Evolutionary conservation across 1,140 invertebrate genomes (phyloP).

Genomic region (Hyphantria cunea): DNA sequence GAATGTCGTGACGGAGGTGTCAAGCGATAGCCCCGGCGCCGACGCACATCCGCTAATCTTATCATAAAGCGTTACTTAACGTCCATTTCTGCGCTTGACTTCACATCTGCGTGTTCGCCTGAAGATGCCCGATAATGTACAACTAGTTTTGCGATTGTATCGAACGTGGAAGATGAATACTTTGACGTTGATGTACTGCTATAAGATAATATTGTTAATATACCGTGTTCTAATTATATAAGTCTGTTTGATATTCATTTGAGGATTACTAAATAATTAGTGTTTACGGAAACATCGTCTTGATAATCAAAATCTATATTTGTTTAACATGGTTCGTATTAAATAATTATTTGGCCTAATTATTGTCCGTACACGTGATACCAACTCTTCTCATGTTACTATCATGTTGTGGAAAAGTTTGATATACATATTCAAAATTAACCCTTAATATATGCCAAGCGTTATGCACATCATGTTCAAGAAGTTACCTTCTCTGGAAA

Average conservation of each 20-base stretch:
- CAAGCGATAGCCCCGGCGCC: constrained; percentile 13
- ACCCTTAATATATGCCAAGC: too few relatives aligned
- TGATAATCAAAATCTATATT: constrained; percentile 10
- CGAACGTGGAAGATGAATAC: constrained; percentile 5
- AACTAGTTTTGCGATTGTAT: constrained; percentile 28
- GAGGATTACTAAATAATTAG: constrained; percentile 7
- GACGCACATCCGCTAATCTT: constrained; percentile 35
- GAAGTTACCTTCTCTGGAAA: too few relatives aligned
- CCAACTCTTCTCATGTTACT: too few relatives aligned
- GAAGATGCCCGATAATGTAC: constrained; percentile 33
- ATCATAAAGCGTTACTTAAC: constrained; percentile 28
- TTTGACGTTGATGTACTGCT: background rate
- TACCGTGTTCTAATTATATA: constrained; percentile 19
- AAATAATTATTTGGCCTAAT: background rate
- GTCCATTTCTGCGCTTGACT: constrained; percentile 32
- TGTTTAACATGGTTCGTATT: background rate
- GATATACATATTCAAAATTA: too few relatives aligned
- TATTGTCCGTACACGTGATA: background rate
- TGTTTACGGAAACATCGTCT: constrained; percentile 17
- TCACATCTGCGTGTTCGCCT: constrained; percentile 19
- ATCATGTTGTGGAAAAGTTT: too few relatives aligned
- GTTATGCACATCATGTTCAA: too few relatives aligned
- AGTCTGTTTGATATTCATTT: constrained; percentile 1
- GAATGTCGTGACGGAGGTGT: constrained; percentile 20
- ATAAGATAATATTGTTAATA: constrained; percentile 15